These are phyloP conservation scores for Volucella inflata DNA, from an alignment of 2,888 invertebrate species.

Conservation along the genomic window DNA sequence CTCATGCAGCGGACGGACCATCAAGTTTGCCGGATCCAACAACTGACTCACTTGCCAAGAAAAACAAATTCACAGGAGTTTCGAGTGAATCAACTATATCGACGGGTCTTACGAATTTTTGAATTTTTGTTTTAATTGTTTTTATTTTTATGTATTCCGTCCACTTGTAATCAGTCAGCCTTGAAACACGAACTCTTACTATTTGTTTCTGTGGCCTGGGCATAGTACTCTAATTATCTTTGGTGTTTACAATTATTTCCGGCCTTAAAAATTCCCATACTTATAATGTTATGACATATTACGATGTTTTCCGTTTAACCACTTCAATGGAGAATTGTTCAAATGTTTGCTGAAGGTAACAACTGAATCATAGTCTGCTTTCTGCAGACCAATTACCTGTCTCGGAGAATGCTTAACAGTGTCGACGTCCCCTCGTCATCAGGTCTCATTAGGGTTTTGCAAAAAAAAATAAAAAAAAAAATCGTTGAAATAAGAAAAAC, in stretches of 20 bases:
- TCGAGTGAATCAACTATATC: slow-evolving; percentile 16
- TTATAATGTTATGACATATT: background rate
- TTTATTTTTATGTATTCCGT: background rate
- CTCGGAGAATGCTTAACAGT: background rate
- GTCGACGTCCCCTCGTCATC: background rate
- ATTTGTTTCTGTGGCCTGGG: background rate
- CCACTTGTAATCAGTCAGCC: background rate
- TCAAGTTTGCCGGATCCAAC: background rate
- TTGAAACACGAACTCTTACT: slow-evolving; percentile 10
- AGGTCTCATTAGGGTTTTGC: background rate
- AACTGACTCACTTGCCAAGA: background rate
- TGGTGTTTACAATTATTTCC: background rate
- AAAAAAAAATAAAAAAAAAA: background rate
- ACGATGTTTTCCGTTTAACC: background rate
- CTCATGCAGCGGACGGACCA: background rate
- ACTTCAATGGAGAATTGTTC: background rate
- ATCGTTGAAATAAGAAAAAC: slow-evolving; percentile 8
- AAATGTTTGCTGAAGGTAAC: background rate
- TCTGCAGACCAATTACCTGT: background rate
- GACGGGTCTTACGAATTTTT: slow-evolving; percentile 1
- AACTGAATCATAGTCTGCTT: background rate
- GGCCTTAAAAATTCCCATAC: slow-evolving; percentile 10
- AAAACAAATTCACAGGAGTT: background rate
- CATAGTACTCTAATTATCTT: background rate
- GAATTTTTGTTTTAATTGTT: background rate